Evolutionary conservation across 2,113 vertebrate genomes (phyloP), one percentile per base, ranked within the genome.

Genomic region (Podarcis raffonei): DNA sequence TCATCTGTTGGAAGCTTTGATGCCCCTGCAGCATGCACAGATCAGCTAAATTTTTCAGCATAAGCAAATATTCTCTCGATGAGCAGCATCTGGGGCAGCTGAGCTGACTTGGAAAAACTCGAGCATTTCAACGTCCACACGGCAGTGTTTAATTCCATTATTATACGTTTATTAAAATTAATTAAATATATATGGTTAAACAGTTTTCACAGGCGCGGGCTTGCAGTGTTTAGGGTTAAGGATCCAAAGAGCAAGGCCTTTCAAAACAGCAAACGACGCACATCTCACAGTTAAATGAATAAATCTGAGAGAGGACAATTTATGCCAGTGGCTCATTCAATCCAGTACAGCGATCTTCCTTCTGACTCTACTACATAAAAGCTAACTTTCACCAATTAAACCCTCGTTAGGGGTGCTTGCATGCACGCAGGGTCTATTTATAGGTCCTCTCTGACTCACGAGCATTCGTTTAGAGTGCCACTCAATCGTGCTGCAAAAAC

Each of bases 381-480:
- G 25, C 85, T 89, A 59, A 85, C 39, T 92, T 91, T n/a, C 83
- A 92, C 18, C 90, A 80, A 53, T 85, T 71, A 35, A 35, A 9
- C 78, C 79, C 39, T 35, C 53, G 91, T 85, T 89, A 77, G 72
- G 42, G 42, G 27, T 81, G 87, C 90, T 89, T 94, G 83, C 89
- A 90, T 90, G 81, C 83, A 90, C 68, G 83, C 86, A 92, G 81
- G 76, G 72, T 78, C 89, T 95, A 95, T 94, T 94, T 95, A 95
- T 94, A 94, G 89, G 75, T 53, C 77, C 57, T n/a, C 91, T 91
- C 82, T 89, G 92, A 95, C 82, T 96, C 92, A 94, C 84, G 93
- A 91, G 91, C 89, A 92, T 89, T 95, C 91, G 90, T 93, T 91
- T 94, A 93, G 68, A 30, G 81, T 93, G 90, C 90, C 90, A 90